Evolutionary conservation across 2,797 vertebrate species (phyloP).

Genomic region (Silurus aristotelis): DNA sequence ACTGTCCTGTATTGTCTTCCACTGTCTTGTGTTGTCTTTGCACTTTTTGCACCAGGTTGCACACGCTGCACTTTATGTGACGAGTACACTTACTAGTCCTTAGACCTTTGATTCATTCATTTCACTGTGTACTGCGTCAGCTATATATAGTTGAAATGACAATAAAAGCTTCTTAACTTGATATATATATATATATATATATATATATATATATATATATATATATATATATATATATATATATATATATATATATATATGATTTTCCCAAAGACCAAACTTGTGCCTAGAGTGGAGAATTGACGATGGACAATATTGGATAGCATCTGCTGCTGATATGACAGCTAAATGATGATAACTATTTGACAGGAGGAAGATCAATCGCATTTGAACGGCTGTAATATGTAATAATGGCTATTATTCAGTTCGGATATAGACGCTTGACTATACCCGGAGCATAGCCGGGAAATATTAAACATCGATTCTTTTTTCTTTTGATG

Average conservation of each 20-base stretch:
- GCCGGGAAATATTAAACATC: slow-evolving; percentile 46
- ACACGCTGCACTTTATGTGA: too few species aligned
- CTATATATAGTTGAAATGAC: too few species aligned
- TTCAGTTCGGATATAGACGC: slow-evolving; percentile 39
- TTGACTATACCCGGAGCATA: slow-evolving; percentile 39
- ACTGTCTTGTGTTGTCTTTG: too few species aligned
- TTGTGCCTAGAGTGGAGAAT: neutral
- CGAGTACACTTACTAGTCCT: too few species aligned
- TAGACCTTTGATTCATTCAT: too few species aligned
- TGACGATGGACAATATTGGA: slow-evolving; percentile 14
- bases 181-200: too few species aligned
- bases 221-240: too few species aligned
- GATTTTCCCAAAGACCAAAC: neutral
- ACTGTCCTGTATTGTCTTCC: too few species aligned
- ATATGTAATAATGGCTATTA: slow-evolving; percentile 47
- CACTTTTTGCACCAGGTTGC: too few species aligned
- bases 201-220: too few species aligned
- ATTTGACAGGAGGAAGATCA: slow-evolving; percentile 40
- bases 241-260: neutral
- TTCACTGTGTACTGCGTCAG: too few species aligned
- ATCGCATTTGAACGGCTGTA: slow-evolving; percentile 41
- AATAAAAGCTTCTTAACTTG: too few species aligned
- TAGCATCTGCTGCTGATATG: slow-evolving; percentile 29
- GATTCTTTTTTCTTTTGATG: slow-evolving; percentile 44
- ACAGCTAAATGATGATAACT: slow-evolving; percentile 39